Base-by-base conservation (phyloP, 2,113 vertebrate species). In the Chascanopsetta lugubris region DNA sequence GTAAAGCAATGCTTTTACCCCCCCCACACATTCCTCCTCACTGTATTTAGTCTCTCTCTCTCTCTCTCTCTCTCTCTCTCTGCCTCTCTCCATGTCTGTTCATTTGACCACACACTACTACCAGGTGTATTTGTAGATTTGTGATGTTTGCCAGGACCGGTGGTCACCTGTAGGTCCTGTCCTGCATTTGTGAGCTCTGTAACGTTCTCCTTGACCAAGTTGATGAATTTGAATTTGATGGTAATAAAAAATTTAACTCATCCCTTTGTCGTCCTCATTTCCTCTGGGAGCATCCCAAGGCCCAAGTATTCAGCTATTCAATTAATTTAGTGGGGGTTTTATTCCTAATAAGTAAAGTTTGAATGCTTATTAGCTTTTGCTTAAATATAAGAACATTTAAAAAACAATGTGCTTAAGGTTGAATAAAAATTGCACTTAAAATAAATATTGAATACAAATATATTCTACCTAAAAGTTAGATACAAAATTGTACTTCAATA, bases 161-260 rank as follows among this genome's bases (percentile, higher is more conserved):
- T 66, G 60, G 70, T 82, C 79, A 75, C 75, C 80, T 75, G 72
- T 69, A 69, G 82, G 83, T 85, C 82, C 80, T 73, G 72, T 82
- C 85, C 73, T 77, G 85, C 80, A 75, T 88, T 83, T 87, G 78
- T 87, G 81, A 89, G 80, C 82, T 85, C 77, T 87, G 85, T 91
- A 85, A 72, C 61, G 85, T 91, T 75, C 78, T 86, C 77, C 57
- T 87, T 85, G 70, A 90, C 75, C 70, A 69, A 88, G 69, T 89
- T 87, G 62, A 90, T 87, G 80, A 87, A 79, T 88, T 90, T 87
- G 80, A 87, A 79, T 88, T 90, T 87, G 79, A 89, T 89, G 88
- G 85, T 89, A 92, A 91, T 92, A 93, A 92, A 93, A 92, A 92
- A 73, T 73, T 59, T 53, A 67, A 48, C 82, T 76, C 18, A 80